A percentile compares a stretch with the other conserved stretches of the same genome.
Conservation (phyloP, 2,113 vertebrate species). For the Malurus elegans region DNA sequence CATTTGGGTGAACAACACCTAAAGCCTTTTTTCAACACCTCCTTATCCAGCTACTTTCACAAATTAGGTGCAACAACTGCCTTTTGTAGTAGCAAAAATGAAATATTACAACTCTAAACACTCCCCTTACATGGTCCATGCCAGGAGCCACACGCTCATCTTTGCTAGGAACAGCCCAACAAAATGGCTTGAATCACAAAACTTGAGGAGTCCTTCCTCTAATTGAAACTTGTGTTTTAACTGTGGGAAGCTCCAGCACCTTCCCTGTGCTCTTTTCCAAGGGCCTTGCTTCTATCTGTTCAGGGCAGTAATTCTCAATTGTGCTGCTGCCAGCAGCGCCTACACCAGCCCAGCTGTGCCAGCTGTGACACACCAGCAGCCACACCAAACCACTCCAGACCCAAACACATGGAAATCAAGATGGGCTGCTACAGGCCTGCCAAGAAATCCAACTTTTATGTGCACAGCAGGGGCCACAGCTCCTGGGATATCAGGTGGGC, state of each 20-base stretch:
- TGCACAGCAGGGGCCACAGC: neutral
- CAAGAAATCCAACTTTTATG: neutral
- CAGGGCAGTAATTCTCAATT: neutral
- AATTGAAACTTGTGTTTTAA: neutral
- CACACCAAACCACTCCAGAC: neutral
- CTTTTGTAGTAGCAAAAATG: neutral
- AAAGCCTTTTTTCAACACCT: neutral
- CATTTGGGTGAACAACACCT: neutral
- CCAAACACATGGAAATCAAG: neutral
- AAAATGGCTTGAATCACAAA: neutral
- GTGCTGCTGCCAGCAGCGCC: neutral
- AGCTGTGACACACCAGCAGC: accelerated
- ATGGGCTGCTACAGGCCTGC: neutral
- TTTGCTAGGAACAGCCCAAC: neutral
- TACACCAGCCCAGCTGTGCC: neutral
- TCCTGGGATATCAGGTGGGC: neutral
- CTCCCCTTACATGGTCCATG: neutral
- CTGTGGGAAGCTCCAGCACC: neutral
- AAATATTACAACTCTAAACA: neutral
- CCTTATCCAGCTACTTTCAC: neutral
- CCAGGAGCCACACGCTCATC: neutral
- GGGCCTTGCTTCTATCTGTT: neutral
- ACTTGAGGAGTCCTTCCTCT: neutral
- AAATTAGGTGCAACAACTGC: neutral
- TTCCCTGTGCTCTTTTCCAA: neutral